Percentiles rank a stretch among this genome's conserved stretches.
Conservation (phyloP, 2,797 vertebrate species). For the Odontamblyopus rebecca region DNA sequence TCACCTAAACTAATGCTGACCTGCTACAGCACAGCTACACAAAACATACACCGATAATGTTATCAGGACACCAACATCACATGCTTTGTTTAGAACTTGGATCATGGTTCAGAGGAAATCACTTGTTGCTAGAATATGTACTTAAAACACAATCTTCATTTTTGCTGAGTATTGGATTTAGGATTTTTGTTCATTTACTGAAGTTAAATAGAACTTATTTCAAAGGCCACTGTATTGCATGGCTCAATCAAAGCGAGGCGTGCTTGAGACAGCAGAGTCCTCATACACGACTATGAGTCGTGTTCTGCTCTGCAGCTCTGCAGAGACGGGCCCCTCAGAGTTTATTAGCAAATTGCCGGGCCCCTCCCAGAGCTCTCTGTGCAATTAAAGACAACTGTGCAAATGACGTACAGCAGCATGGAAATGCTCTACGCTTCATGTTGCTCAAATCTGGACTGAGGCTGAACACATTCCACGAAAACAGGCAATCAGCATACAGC, state of each 20-base stretch:
- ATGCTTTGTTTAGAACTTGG: constrained; percentile 14
- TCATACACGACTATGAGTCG: constrained; percentile 59
- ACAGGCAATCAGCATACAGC: constrained; percentile 44
- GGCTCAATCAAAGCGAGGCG: constrained; percentile 67
- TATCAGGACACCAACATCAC: constrained; percentile 58
- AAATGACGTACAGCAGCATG: constrained; percentile 58
- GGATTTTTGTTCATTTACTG: neutral
- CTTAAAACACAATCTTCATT: neutral
- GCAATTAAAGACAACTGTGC: constrained; percentile 76
- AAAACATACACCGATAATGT: constrained; percentile 53
- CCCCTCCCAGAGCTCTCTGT: constrained; percentile 53
- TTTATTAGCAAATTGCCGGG: constrained; percentile 75
- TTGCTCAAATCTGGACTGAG: constrained; percentile 32
- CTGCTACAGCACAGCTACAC: constrained; percentile 57
- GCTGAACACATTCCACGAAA: constrained; percentile 40
- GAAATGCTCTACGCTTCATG: constrained; percentile 54
- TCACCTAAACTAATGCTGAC: constrained; percentile 77
- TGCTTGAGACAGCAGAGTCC: constrained; percentile 71
- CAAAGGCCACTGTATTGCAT: constrained; percentile 64
- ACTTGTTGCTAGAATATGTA: constrained; percentile 17
- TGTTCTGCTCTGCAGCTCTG: constrained; percentile 49
- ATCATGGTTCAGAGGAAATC: neutral
- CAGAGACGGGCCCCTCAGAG: constrained; percentile 55
- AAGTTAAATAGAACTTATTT: constrained; percentile 48
- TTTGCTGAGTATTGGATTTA: neutral